Percentiles rank a stretch among this genome's conserved stretches.
phyloP scores from a whole-genome alignment of 2,113 vertebrate species.

The Glaucidium brasilianum region DNA sequence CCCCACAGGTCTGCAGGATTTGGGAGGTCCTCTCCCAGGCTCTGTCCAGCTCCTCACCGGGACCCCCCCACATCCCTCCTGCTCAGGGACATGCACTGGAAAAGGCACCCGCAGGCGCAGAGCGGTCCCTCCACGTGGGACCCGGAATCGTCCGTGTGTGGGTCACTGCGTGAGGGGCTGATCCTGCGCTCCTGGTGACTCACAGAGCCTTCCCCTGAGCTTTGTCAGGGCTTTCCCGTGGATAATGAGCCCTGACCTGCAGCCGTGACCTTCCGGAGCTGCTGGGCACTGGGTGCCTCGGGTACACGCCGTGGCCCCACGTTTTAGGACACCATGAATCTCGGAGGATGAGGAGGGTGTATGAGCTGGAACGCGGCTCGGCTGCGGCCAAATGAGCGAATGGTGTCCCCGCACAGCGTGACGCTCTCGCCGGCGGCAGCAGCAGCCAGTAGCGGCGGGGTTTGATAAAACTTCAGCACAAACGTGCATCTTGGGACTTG shows the following conservation, averaged over 20 bases:
- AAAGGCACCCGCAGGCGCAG: background rate
- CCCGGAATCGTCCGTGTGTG: too few species aligned
- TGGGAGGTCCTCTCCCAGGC: background rate
- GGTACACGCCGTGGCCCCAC: background rate
- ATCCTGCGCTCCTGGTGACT: background rate
- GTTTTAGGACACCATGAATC: background rate
- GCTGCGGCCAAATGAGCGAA: background rate
- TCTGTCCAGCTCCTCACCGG: background rate
- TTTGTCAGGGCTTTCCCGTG: background rate
- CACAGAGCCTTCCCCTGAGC: background rate
- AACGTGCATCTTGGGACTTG: fast-evolving
- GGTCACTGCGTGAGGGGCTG: too few species aligned
- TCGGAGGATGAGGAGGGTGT: background rate
- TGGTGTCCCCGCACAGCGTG: fast-evolving
- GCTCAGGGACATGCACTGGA: fast-evolving
- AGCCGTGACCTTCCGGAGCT: background rate
- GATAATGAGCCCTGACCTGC: background rate
- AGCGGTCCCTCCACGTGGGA: background rate
- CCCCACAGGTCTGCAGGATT: background rate
- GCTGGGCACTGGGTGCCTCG: background rate
- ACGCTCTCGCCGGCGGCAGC: background rate
- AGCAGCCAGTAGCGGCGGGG: background rate
- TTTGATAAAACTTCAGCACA: fast-evolving
- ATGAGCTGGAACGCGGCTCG: background rate
- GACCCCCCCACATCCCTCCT: fast-evolving